These are phyloP conservation scores for Drosophila pandora DNA, from an alignment of 1,140 invertebrate species.

Conservation along the genomic window DNA sequence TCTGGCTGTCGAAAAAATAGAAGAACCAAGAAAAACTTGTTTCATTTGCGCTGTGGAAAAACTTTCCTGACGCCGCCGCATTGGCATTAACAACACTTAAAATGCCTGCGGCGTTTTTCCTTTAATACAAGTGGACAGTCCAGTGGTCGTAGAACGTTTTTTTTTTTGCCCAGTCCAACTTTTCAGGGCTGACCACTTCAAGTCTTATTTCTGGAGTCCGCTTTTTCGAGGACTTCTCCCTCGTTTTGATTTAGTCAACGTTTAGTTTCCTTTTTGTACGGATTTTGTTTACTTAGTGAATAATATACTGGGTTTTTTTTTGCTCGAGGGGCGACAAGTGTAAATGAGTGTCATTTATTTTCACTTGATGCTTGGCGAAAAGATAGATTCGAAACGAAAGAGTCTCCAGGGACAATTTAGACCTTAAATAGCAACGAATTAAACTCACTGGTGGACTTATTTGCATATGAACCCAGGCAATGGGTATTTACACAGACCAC, in stretches of 20 bases:
- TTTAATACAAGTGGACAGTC: slow-evolving; percentile 78
- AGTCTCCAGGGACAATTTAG: slow-evolving; percentile 4
- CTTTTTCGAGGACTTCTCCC: slow-evolving; percentile 49
- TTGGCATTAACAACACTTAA: slow-evolving; percentile 78
- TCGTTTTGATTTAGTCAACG: slow-evolving; percentile 71
- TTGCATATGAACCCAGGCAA: slow-evolving; percentile 20
- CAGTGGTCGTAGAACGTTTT: slow-evolving; percentile 31
- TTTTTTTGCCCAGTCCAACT: slow-evolving; percentile 29
- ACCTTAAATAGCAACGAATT: slow-evolving; percentile 42
- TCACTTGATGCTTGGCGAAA: slow-evolving; percentile 18
- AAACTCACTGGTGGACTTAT: slow-evolving; percentile 19
- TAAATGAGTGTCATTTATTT: slow-evolving; percentile 75
- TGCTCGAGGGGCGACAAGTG: slow-evolving; percentile 58
- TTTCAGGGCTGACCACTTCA: slow-evolving; percentile 58
- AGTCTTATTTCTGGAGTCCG: slow-evolving; percentile 27
- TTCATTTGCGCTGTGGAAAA: slow-evolving; percentile 70
- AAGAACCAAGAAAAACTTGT: slow-evolving; percentile 59
- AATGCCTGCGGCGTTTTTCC: slow-evolving; percentile 78
- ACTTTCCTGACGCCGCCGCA: slow-evolving; percentile 64
- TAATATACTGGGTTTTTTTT: slow-evolving; percentile 25
- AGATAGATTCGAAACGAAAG: slow-evolving; percentile 24
- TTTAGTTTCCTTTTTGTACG: slow-evolving; percentile 55
- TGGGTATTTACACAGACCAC: slow-evolving; percentile 15
- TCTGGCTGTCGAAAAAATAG: slow-evolving; percentile 26
- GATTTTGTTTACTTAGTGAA: slow-evolving; percentile 60